These are phyloP conservation scores for Chrysomela aeneicollis DNA, from an alignment of 2,888 invertebrate species.

Conservation along the genomic window DNA sequence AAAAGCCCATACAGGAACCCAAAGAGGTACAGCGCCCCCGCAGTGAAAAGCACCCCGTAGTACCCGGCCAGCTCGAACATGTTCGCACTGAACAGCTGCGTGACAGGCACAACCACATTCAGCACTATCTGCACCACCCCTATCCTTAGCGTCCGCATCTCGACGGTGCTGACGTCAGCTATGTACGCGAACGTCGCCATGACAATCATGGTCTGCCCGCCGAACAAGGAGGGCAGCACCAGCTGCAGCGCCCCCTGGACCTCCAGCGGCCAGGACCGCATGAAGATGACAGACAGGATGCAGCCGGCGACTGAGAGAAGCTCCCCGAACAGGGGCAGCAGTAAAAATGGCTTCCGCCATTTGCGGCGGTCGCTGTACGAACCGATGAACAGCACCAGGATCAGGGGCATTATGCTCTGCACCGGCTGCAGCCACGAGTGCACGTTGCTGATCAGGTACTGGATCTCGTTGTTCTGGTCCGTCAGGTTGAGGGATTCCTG, in stretches of 20 bases:
- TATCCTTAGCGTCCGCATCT: conserved; percentile 69
- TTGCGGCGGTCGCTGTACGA: conserved; percentile 59
- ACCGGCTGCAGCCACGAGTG: conserved; percentile 57
- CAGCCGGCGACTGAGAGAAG: conserved; percentile 63
- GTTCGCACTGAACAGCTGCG: conserved; percentile 53
- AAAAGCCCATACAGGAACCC: conserved; percentile 55
- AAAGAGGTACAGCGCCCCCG: conserved; percentile 48
- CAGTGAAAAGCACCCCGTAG: conserved; percentile 51
- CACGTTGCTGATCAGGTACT: conserved; percentile 62
- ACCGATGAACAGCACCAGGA: conserved; percentile 57
- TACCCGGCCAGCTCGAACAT: conserved; percentile 54
- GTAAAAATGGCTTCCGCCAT: conserved; percentile 57
- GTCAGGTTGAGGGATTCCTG: conserved; percentile 49
- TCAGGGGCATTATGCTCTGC: conserved; percentile 55
- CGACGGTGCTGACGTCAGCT: conserved; percentile 62
- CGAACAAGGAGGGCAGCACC: conserved; percentile 66
- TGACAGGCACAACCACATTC: conserved; percentile 49
- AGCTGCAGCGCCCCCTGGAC: conserved; percentile 65
- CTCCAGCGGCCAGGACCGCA: conserved; percentile 65
- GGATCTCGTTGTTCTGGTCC: conserved; percentile 60
- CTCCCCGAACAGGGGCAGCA: conserved; percentile 58
- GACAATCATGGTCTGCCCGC: conserved; percentile 64
- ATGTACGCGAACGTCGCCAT: conserved; percentile 60
- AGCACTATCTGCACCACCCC: conserved; percentile 64
- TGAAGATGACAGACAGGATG: conserved; percentile 65